These are phyloP conservation scores for Saturnia pavonia DNA, from an alignment of 2,888 invertebrate species.

Conservation along the genomic window DNA sequence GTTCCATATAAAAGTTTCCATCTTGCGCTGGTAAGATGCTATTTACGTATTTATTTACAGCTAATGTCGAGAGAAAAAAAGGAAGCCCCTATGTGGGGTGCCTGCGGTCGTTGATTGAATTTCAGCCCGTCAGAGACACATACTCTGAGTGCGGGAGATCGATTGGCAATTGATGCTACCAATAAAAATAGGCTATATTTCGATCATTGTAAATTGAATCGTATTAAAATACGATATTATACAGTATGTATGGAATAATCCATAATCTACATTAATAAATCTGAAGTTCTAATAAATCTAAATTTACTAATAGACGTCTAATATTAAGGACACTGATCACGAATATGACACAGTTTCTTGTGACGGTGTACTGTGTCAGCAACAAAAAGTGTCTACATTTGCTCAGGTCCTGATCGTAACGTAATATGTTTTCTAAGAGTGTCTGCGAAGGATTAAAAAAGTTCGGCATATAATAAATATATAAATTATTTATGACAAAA, in stretches of 20 bases:
- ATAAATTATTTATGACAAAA: no score
- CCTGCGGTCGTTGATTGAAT: conserved; percentile 50
- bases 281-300: background rate
- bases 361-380: no score
- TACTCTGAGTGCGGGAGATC: conserved; percentile 29
- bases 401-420: no score
- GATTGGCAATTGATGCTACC: conserved; percentile 1
- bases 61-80: conserved; percentile 29
- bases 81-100: conserved; percentile 29
- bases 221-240: background rate
- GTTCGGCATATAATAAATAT: no score
- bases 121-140: conserved; percentile 48
- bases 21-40: conserved; percentile 1
- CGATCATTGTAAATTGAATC: background rate
- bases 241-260: background rate
- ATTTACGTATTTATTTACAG: conserved; percentile 12
- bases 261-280: background rate
- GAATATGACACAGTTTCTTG: no score
- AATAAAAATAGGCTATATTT: background rate
- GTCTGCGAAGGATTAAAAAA: no score
- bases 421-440: no score
- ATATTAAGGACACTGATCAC: no score
- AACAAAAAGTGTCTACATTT: no score
- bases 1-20: conserved; percentile 4
- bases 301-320: no score